Percentiles rank a stretch among this genome's conserved stretches.
These are phyloP conservation scores for Lepilemur ruficaudatus DNA, from an alignment of 2,797 vertebrate genomes.

Conservation along the genomic window DNA sequence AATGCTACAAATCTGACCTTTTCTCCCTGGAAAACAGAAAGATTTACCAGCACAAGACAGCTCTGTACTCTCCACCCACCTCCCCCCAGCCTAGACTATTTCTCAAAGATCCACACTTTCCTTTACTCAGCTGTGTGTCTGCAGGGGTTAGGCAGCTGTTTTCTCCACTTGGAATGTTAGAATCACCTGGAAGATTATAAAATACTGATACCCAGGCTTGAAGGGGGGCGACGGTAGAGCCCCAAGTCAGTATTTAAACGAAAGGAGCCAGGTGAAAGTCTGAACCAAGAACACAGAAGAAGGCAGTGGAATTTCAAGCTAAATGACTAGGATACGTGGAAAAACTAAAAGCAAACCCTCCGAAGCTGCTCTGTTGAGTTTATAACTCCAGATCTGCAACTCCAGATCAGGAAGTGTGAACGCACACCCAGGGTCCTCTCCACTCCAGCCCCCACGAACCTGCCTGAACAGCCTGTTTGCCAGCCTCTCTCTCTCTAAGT, in stretches of 20 bases:
- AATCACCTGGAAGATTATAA: background rate
- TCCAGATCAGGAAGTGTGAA: background rate
- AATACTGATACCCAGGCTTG: no score
- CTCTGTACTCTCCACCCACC: background rate
- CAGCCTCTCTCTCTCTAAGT: background rate
- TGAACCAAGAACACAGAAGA: background rate
- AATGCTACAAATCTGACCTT: background rate
- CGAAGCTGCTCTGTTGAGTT: background rate
- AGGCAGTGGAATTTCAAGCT: background rate
- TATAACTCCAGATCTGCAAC: background rate
- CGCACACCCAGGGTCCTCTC: background rate
- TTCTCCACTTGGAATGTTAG: background rate
- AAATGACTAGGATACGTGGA: background rate
- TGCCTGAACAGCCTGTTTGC: background rate
- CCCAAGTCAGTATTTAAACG: background rate
- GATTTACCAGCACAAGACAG: background rate
- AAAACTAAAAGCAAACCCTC: background rate
- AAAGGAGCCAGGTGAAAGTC: background rate
- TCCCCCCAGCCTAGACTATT: background rate
- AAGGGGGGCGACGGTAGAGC: background rate
- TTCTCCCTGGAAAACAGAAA: background rate
- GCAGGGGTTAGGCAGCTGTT: background rate
- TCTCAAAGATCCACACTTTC: background rate
- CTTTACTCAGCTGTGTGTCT: background rate
- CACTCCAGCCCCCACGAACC: rapidly evolving